Conservation (phyloP, 2,888 invertebrate genomes). For the Rapana venosa region DNA sequence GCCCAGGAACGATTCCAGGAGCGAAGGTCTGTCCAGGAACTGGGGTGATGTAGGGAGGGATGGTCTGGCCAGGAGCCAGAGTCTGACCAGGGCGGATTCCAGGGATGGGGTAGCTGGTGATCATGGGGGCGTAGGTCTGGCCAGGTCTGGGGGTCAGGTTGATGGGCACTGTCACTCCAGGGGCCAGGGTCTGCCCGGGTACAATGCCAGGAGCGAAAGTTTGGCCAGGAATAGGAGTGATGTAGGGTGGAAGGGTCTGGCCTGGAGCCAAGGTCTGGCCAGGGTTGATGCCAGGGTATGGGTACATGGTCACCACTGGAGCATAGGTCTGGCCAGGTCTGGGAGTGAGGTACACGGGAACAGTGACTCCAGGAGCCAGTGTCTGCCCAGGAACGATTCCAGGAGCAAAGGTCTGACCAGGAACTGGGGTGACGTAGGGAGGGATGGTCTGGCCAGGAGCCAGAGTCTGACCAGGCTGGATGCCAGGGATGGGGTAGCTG, state of each 20-base stretch:
- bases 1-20: constrained; percentile 56
- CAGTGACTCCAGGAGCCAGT: constrained; percentile 56
- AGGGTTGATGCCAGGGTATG: constrained; percentile 53
- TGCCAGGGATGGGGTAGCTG: constrained; percentile 49
- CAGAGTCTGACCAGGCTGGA: constrained; percentile 24
- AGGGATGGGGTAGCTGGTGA: constrained; percentile 52
- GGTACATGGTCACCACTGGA: constrained; percentile 54
- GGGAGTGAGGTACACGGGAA: constrained; percentile 52
- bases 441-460: constrained; percentile 53
- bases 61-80: constrained; percentile 55
- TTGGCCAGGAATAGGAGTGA: constrained; percentile 56
- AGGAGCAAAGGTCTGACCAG: constrained; percentile 58
- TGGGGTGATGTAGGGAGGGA: constrained; percentile 53
- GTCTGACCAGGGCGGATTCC: constrained; percentile 55
- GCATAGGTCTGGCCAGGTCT: constrained; percentile 57
- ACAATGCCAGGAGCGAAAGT: constrained; percentile 59
- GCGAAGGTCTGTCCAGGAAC: constrained; percentile 57
- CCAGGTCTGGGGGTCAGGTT: constrained; percentile 58
- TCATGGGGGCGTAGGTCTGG: constrained; percentile 58
- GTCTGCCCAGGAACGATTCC: constrained; percentile 58
- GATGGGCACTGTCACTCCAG: constrained; percentile 50
- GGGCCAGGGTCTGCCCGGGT: constrained; percentile 58
- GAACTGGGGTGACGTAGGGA: constrained; percentile 53
- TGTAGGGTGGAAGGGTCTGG: constrained; percentile 49
- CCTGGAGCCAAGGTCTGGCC: constrained; percentile 57